phyloP scores from a whole-genome alignment of 2,888 invertebrate species.

The Antitype chi region DNA sequence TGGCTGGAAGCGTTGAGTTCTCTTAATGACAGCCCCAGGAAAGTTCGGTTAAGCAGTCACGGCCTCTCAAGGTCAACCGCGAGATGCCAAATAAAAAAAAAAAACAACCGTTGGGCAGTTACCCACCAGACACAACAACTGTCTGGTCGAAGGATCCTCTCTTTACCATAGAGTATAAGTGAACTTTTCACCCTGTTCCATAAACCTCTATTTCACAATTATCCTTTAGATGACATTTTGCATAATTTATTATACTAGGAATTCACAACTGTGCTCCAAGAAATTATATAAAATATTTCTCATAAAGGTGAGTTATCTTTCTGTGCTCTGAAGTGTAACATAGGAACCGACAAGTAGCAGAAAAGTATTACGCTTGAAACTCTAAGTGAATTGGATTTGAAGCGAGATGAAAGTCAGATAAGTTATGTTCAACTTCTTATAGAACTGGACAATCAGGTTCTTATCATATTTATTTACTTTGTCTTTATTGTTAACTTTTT shows the following conservation, averaged over 20 bases:
- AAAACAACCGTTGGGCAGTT: too few relatives aligned
- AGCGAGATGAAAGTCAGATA: constrained; percentile 34
- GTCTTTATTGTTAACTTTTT: neutral
- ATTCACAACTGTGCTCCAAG: neutral
- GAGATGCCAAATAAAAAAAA: too few relatives aligned
- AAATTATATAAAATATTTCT: constrained; percentile 12
- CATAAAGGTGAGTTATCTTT: constrained; percentile 7
- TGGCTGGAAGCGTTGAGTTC: too few relatives aligned
- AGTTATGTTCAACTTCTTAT: constrained; percentile 40
- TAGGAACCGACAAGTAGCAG: constrained; percentile 44
- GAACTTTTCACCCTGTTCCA: too few relatives aligned
- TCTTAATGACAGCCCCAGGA: too few relatives aligned
- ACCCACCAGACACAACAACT: too few relatives aligned
- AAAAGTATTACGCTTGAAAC: constrained; percentile 62
- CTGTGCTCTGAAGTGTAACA: constrained; percentile 56
- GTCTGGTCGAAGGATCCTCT: too few relatives aligned
- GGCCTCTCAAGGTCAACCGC: too few relatives aligned
- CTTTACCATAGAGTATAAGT: too few relatives aligned
- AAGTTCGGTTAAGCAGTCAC: too few relatives aligned
- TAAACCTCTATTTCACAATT: too few relatives aligned
- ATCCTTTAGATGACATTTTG: neutral
- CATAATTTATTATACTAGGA: constrained; percentile 7
- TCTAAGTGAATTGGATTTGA: constrained; percentile 60
- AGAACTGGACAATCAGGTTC: constrained; percentile 6
- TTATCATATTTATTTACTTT: neutral